Conservation (phyloP, 2,113 vertebrate genomes). For the Otis tarda region DNA sequence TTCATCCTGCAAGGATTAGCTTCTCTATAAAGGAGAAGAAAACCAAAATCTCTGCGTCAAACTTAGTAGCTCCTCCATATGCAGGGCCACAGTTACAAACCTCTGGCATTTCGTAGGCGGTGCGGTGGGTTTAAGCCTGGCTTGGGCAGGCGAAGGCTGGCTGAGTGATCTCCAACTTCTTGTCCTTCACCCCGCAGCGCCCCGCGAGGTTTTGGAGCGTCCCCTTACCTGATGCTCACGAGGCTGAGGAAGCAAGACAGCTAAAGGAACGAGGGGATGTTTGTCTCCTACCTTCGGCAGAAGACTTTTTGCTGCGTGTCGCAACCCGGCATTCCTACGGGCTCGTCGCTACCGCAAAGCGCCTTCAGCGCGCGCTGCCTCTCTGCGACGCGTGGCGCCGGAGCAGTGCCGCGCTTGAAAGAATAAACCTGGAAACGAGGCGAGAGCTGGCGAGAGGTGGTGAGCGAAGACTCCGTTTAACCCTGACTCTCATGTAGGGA, state of each 20-base stretch:
- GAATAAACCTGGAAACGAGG: background rate
- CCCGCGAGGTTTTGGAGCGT: background rate
- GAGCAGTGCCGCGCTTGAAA: background rate
- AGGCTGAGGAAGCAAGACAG: conserved; percentile 46
- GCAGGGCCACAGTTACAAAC: background rate
- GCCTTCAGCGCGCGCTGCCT: background rate
- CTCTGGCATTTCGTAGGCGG: no score
- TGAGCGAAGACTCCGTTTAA: background rate
- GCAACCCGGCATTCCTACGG: fast-evolving
- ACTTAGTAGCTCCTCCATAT: background rate
- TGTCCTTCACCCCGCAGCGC: background rate
- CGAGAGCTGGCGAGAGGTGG: background rate
- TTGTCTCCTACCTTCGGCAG: background rate
- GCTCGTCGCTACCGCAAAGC: no score
- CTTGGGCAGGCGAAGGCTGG: background rate
- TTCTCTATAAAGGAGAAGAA: background rate
- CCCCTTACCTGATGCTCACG: conserved; percentile 63
- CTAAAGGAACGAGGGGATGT: background rate
- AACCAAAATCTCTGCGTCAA: background rate
- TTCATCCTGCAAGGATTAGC: no score
- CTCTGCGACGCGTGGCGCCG: fast-evolving
- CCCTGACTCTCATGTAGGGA: background rate
- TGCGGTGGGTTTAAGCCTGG: background rate
- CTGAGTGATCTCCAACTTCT: background rate
- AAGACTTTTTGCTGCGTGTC: background rate